Evolutionary conservation across 2,888 invertebrate species (phyloP), one percentile per base, ranked within the genome.

Genomic region (Icerya purchasi): DNA sequence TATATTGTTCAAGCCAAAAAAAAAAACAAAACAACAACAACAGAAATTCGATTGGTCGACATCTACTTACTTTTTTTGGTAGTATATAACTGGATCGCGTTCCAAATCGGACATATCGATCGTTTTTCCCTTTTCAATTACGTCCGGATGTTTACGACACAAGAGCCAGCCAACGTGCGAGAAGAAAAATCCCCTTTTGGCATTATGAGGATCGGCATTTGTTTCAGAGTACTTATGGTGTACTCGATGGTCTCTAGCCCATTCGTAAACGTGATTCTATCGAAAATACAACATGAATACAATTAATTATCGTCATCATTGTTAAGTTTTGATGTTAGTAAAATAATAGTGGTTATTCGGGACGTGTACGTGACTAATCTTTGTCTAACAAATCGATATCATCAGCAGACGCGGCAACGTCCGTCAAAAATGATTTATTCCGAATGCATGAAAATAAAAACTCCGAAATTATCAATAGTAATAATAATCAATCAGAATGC

Each of bases 141-240:
- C 86, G 64, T 89, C 86, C 0, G 89, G 89, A 70, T 94, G 94
- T 71, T 96, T 94, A 66, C 82, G 80, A 67, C 84, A 84, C 60
- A 94, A 73, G 63, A 96, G 76, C 96, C 96, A 96, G 61, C 96
- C 96, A 66, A 94, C 78, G 72, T 96, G 96, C 0, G 93, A 81
- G 74, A 94, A 96, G 78, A 94, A 94, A 75, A 96, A 92, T 10
- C 96, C 96, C 23, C 92, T 77, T 57, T 72, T 86, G 1, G 91
- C 88, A 70, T 92, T 91, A 71, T 93, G 91, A 0, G 92, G 92
- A 73, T 93, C 92, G 1, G 91, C 92, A 70, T 92, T 83, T 0
- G 92, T 93, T 71, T 93, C 92, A 21, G 86, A 86, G 74, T 83
- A 92, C 71, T 92, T 93, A 76, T 93, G 92, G 71, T 93, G 88